phyloP scores from a whole-genome alignment of 2,888 invertebrate genomes.

The Drosophila conformis region DNA sequence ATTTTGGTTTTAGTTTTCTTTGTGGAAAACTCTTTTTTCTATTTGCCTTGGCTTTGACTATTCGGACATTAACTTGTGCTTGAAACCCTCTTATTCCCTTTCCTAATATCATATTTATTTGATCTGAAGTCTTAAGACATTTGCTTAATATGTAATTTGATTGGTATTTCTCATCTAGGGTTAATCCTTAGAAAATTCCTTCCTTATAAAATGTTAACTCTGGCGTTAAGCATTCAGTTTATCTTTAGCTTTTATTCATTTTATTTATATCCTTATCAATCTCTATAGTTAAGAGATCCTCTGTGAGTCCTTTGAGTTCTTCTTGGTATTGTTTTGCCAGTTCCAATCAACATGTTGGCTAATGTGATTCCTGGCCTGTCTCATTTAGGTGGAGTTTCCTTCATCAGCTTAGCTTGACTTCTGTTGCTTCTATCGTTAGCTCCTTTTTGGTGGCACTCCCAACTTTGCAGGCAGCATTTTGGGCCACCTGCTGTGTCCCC shows the following conservation, averaged over 20 bases:
- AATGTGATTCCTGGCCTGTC: constrained; percentile 19
- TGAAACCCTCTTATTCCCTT: background rate
- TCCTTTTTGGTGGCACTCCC: constrained; percentile 1
- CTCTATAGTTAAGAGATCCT: background rate
- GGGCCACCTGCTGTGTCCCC: constrained; percentile 58
- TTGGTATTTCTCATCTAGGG: background rate
- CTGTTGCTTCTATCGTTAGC: constrained; percentile 36
- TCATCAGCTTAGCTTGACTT: constrained; percentile 54
- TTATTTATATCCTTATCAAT: background rate
- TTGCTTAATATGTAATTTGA: background rate
- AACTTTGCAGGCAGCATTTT: constrained; percentile 5
- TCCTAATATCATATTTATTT: background rate
- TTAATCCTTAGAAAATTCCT: background rate
- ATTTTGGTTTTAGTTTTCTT: background rate
- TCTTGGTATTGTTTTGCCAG: constrained; percentile 12
- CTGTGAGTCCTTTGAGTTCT: background rate
- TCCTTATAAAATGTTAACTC: background rate
- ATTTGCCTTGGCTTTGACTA: background rate
- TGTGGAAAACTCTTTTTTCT: background rate
- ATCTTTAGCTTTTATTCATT: background rate
- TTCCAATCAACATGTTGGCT: constrained; percentile 23
- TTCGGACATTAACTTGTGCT: background rate
- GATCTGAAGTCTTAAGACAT: background rate
- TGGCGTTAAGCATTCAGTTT: background rate
- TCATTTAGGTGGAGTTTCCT: constrained; percentile 41